A percentile compares a stretch with the other conserved stretches of the same genome.
Evolutionary conservation across 2,113 vertebrate species (phyloP).

Genomic region (Oriolus oriolus): DNA sequence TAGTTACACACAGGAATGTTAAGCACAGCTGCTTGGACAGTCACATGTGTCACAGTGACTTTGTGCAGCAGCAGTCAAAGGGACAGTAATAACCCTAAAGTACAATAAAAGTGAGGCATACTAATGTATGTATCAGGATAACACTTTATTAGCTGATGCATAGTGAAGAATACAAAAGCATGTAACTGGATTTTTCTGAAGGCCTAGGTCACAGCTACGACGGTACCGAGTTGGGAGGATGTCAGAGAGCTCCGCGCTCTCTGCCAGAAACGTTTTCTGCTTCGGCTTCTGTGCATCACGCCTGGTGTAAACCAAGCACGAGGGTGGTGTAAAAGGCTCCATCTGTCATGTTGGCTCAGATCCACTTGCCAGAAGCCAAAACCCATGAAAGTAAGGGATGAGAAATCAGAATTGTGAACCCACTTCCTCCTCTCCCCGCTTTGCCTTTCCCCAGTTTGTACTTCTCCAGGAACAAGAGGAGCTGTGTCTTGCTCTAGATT

Average conservation of each 20-base stretch:
- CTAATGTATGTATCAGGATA: not conserved
- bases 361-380: not conserved
- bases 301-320: conserved; percentile 34
- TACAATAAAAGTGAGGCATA: not conserved
- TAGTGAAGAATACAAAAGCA: not conserved
- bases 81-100: not conserved
- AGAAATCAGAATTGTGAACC: conserved; percentile 10
- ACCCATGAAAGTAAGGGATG: not conserved
- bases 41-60: not conserved
- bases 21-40: not conserved
- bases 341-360: not conserved
- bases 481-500: not conserved
- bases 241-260: not conserved
- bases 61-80: not conserved
- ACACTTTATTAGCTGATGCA: not conserved
- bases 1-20: not conserved
- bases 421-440: not conserved
- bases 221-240: fast-evolving
- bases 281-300: conserved; percentile 2
- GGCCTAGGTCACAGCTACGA: not conserved
- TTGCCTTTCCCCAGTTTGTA: not conserved
- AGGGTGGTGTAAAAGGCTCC: conserved; percentile 48
- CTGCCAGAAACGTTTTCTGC: conserved; percentile 17
- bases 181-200: not conserved
- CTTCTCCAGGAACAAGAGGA: not conserved